A percentile compares a stretch with the other conserved stretches of the same genome.
Evolutionary conservation across 2,113 vertebrate species (phyloP).

Genomic region (Neodontobutis hainanensis): DNA sequence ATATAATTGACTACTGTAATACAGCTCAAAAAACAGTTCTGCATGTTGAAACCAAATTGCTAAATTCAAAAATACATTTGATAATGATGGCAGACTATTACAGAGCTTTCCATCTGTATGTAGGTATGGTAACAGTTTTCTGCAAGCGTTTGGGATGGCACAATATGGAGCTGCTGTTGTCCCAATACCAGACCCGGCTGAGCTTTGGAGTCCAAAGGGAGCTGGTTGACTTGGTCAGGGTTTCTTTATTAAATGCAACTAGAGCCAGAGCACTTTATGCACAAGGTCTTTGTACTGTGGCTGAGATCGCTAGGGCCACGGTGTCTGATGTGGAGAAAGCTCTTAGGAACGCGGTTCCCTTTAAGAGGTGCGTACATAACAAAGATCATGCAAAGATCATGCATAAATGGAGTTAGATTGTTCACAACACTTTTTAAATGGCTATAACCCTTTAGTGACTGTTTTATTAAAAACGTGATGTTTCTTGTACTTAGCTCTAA

Average conservation of each 20-base stretch:
- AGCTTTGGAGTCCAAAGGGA: conserved; percentile 94
- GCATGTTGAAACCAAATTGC: not conserved
- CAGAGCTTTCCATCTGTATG: not conserved
- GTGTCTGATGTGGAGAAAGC: conserved; percentile 83
- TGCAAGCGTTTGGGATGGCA: conserved; percentile 94
- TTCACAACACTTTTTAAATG: no score
- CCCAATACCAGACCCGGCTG: conserved; percentile 95
- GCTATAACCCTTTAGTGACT: not conserved
- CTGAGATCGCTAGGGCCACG: conserved; percentile 86
- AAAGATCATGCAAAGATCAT: no score
- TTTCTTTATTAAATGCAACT: conserved; percentile 90
- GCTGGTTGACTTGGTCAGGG: conserved; percentile 91
- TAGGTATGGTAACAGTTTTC: conserved; percentile 96
- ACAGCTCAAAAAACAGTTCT: not conserved
- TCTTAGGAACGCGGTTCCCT: conserved; percentile 88
- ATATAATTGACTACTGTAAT: not conserved
- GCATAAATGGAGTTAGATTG: no score
- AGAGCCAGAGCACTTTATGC: conserved; percentile 86
- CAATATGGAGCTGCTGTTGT: conserved; percentile 95
- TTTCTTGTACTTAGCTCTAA: conserved; percentile 74
- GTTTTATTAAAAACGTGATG: not conserved
- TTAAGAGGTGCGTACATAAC: conserved; percentile 85
- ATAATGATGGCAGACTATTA: no score
- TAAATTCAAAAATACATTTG: not conserved
- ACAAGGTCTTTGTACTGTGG: conserved; percentile 88